phyloP scores from a whole-genome alignment of 2,797 vertebrate genomes.

The Alfaro cultratus region DNA sequence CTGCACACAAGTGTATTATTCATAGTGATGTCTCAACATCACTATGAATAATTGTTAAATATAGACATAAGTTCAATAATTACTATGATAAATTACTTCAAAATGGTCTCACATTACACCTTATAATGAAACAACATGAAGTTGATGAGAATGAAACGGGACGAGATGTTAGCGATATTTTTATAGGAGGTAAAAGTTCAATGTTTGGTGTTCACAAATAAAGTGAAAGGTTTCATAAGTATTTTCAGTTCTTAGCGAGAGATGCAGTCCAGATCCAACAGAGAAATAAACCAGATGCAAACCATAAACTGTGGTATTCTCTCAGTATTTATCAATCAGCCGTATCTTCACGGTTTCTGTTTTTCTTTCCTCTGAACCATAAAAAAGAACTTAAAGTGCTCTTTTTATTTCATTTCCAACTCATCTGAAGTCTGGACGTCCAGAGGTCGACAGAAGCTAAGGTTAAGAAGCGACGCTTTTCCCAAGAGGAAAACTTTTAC shows the following conservation, averaged over 20 bases:
- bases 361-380: background rate
- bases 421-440: background rate
- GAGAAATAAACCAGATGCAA: background rate
- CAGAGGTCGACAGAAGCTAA: background rate
- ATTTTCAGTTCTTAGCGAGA: background rate
- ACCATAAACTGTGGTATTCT: background rate
- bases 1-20: too few relatives aligned
- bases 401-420: background rate
- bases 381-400: background rate
- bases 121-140: background rate
- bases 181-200: background rate
- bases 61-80: background rate
- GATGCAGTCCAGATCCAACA: background rate
- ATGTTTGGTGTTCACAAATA: background rate
- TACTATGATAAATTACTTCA: background rate
- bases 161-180: background rate
- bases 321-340: background rate
- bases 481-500: background rate
- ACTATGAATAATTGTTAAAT: background rate
- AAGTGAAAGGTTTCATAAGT: background rate
- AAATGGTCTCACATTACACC: background rate
- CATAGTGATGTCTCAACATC: background rate
- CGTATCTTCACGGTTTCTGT: background rate
- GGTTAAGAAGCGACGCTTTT: background rate
- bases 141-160: background rate